phyloP scores from a whole-genome alignment of 2,113 vertebrate species.

The Perccottus glenii region DNA sequence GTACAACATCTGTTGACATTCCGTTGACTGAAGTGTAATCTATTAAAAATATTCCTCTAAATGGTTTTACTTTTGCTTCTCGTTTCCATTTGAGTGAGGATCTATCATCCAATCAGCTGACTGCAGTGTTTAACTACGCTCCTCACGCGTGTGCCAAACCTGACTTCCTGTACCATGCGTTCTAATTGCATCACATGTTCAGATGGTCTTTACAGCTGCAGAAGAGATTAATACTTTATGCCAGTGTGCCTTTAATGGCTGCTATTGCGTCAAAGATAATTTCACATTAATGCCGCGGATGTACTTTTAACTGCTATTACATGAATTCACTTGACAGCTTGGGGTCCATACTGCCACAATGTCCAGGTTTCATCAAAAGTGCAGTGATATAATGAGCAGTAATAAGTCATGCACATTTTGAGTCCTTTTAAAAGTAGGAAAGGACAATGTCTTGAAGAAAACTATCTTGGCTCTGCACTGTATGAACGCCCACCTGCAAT shows the following conservation, averaged over 20 bases:
- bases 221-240: not conserved
- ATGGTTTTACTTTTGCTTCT: too few species aligned
- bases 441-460: not conserved
- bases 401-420: not conserved
- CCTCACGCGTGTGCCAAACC: too few species aligned
- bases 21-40: too few species aligned
- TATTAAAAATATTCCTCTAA: too few species aligned
- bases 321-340: not conserved
- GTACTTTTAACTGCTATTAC: not conserved
- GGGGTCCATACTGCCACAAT: not conserved
- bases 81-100: too few species aligned
- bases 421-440: not conserved
- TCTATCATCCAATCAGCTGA: too few species aligned
- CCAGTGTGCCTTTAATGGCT: not conserved
- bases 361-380: not conserved
- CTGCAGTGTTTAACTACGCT: too few species aligned
- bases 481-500: not conserved
- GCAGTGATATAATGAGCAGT: not conserved
- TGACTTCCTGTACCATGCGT: too few species aligned
- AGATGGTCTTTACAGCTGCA: not conserved
- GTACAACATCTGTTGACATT: too few species aligned
- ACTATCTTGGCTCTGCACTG: not conserved
- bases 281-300: not conserved
- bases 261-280: not conserved
- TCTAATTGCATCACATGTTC: not conserved